Base-by-base conservation (phyloP, 37 sponge, comb jelly and placozoan species). In the Chondrilla cf. caribensis region DNA sequence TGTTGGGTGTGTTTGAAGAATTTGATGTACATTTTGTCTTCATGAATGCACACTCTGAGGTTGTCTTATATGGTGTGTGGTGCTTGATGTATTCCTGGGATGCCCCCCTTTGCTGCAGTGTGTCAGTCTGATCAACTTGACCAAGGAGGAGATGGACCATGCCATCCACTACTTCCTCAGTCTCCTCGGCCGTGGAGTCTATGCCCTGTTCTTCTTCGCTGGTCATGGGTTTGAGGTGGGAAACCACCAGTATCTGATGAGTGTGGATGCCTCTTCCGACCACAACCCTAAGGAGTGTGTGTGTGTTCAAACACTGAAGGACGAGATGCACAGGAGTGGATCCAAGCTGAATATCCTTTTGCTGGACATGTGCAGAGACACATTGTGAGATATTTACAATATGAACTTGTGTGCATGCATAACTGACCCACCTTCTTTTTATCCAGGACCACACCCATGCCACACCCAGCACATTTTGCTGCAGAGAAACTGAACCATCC, bases 181-280 rank as follows among this genome's bases (percentile, higher is more conserved):
- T 6, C 66, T 90, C 0, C 80, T 90, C 3, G 26, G 44, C 0
- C 62, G 58, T 29, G 90, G 93, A 24, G 96, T 98, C 51, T 95
- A 98, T 42, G 96, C 96, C 25, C 78, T 98, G 79, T 95, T 98
- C 94, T 98, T 96, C 90, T 98, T 95, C 88, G 99, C 96, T 47
- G 99, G 99, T 15, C 99, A 98, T 60, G 99, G 99, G 51, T 98
- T 98, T 86, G 94, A 98, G 85, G 67, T 79, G 38, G 88, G 89
- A 66, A 73, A 84, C 26, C 87, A 70, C 79, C 95, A 95, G 83
- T 98, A 98, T 78, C 87, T 98, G 89, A 93, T 98, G 91, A 87
- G 93, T 0, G 96, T 95, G 36, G 99, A 98, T 77, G 85, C 93
- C 9, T 83, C 89, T 60, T 67, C 85, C 73, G 90, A 90, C 76